A percentile compares a stretch with the other conserved stretches of the same genome.
These are phyloP conservation scores for Artibeus jamaicensis DNA, from an alignment of 2,797 vertebrate genomes.

Conservation along the genomic window DNA sequence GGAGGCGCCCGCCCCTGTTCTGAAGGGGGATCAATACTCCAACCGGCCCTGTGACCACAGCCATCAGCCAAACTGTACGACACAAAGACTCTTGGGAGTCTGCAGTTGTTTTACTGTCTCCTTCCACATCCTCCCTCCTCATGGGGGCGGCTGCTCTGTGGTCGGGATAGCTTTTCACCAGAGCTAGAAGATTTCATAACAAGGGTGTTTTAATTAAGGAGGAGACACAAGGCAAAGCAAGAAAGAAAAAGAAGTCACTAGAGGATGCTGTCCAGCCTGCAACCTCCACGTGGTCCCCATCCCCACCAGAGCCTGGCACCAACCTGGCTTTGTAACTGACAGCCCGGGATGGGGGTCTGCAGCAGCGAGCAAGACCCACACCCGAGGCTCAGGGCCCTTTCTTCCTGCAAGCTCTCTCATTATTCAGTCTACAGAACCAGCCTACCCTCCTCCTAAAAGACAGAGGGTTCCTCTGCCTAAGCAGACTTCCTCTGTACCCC, in stretches of 20 bases:
- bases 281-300: not conserved
- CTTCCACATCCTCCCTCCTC: conserved; percentile 6
- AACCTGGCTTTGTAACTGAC: not conserved
- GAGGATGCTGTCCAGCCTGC: conserved; percentile 1
- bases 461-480: not conserved
- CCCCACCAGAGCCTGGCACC: not conserved
- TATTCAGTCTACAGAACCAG: not conserved
- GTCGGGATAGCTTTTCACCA: conserved; percentile 20
- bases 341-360: not conserved
- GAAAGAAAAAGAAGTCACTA: not conserved
- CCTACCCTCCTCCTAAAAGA: not conserved
- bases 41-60: not conserved
- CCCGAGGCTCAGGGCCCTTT: not conserved
- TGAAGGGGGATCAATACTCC: not conserved
- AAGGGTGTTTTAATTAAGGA: conserved; percentile 60
- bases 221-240: not conserved
- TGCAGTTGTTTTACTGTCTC: not conserved
- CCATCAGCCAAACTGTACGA: not conserved
- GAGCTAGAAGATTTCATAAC: conserved; percentile 48
- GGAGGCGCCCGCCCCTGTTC: not conserved
- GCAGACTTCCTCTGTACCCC: not conserved
- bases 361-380: not conserved
- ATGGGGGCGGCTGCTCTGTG: not conserved
- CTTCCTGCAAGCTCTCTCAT: not conserved
- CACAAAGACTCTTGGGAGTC: not conserved